Percentiles rank a stretch among this genome's conserved stretches.
phyloP scores from a whole-genome alignment of 2,113 vertebrate genomes.

The Aythya baeri region DNA sequence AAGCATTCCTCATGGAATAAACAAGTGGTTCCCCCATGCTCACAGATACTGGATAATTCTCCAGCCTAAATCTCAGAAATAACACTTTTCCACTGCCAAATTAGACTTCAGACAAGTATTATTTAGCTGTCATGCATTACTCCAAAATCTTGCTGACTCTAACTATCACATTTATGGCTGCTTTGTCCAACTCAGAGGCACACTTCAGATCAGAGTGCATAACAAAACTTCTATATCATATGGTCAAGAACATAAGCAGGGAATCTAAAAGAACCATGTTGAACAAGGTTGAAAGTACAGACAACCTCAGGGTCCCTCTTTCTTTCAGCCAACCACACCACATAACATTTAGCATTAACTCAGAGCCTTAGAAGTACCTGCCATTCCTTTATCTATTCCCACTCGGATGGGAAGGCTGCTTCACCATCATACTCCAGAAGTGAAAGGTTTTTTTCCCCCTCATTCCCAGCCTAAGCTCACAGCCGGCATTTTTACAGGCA shows the following conservation, averaged over 20 bases:
- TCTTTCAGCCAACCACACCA: not conserved
- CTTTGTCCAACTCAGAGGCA: not conserved
- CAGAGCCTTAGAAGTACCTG: not conserved
- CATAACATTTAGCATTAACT: not conserved
- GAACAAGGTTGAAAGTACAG: not conserved
- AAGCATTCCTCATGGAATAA: not conserved
- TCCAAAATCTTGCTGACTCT: not conserved
- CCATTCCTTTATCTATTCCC: not conserved
- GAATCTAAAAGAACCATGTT: not conserved
- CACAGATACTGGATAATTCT: not conserved
- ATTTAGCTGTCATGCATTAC: not conserved
- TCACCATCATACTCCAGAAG: not conserved
- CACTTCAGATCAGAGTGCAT: not conserved
- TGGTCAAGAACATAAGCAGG: not conserved
- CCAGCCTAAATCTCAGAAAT: not conserved
- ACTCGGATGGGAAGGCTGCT: rapidly evolving
- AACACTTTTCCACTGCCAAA: not conserved
- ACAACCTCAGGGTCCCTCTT: not conserved
- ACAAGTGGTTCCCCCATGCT: not conserved
- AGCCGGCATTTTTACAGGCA: not conserved
- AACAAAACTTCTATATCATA: not conserved
- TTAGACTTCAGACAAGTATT: not conserved
- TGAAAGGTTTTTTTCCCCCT: not conserved
- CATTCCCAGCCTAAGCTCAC: not conserved
- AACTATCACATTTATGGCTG: not conserved